Evolutionary conservation across 2,888 invertebrate species (phyloP).

Genomic region (Rhopalosiphum nymphaeae): DNA sequence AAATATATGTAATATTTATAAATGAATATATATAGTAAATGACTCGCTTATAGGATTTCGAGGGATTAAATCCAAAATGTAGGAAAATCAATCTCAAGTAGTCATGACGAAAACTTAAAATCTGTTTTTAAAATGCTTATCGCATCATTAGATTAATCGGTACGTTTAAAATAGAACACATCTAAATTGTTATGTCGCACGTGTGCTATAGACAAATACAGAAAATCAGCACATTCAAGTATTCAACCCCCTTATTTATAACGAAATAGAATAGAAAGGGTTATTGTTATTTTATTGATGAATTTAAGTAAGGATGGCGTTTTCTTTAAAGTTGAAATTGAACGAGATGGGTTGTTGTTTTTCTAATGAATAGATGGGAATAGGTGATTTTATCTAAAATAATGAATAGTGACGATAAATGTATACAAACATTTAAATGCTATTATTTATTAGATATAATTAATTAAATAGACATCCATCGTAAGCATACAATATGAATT

Average conservation of each 20-base stretch:
- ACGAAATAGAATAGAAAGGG: neutral
- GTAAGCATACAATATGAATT: neutral
- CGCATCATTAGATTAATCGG: neutral
- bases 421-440: neutral
- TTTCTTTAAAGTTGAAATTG: neutral
- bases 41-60: neutral
- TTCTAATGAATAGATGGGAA: neutral
- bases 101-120: neutral
- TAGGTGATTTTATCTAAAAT: neutral
- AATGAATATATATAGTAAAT: too few relatives aligned
- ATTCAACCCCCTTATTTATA: neutral
- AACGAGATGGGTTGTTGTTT: neutral
- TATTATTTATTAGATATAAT: neutral
- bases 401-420: neutral
- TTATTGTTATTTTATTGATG: neutral
- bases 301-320: neutral
- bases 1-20: too few relatives aligned
- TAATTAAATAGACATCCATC: neutral
- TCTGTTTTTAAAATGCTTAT: neutral
- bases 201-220: neutral
- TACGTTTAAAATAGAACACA: neutral
- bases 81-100: neutral
- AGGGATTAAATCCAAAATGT: neutral
- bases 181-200: neutral
- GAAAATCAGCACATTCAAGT: neutral